These are phyloP conservation scores for Stratiomys singularior DNA, from an alignment of 2,888 invertebrate species.

Conservation along the genomic window DNA sequence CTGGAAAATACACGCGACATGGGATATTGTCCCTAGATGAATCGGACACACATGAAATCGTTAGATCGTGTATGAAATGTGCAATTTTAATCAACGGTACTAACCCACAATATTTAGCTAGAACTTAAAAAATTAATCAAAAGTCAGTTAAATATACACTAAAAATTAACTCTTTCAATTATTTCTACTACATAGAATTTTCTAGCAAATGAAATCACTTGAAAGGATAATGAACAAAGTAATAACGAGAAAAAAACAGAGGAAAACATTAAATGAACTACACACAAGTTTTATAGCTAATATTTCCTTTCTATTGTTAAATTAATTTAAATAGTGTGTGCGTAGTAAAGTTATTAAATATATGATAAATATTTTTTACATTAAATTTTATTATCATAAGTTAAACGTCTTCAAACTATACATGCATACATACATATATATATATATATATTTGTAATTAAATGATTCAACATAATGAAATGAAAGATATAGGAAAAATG, in stretches of 20 bases:
- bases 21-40: too few relatives aligned
- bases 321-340: conserved; percentile 6
- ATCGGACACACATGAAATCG: too few relatives aligned
- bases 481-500: background rate
- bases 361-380: background rate
- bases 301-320: background rate
- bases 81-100: conserved; percentile 15
- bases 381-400: background rate
- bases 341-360: background rate
- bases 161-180: background rate
- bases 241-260: too few relatives aligned
- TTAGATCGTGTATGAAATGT: background rate
- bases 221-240: too few relatives aligned
- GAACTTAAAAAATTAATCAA: conserved; percentile 17
- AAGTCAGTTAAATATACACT: conserved; percentile 1
- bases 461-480: background rate
- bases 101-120: conserved; percentile 19
- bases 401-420: background rate
- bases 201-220: background rate
- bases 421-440: background rate
- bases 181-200: background rate
- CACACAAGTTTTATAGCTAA: background rate
- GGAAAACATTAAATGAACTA: too few relatives aligned
- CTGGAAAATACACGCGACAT: too few relatives aligned
- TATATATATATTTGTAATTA: background rate